phyloP scores from a whole-genome alignment of 2,113 vertebrate species.

The Phaethornis superciliosus region DNA sequence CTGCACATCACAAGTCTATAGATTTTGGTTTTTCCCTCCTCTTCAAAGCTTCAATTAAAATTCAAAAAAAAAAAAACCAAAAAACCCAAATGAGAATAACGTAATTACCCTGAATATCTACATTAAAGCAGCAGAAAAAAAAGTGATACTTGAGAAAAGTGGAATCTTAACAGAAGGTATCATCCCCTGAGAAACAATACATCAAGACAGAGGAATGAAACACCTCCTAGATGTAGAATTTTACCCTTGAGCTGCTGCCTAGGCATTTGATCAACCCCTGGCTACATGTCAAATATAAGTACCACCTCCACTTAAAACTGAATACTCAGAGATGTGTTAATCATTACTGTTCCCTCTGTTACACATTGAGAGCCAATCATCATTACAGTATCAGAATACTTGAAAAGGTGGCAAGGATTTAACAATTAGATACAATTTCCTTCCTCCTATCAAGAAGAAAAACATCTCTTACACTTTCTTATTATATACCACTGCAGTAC shows the following conservation, averaged over 20 bases:
- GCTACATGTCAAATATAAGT: not conserved
- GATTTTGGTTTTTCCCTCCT: rapidly evolving
- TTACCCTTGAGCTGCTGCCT: not conserved
- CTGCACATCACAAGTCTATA: rapidly evolving
- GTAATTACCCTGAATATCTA: not conserved
- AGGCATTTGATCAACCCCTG: not conserved
- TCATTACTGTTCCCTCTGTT: not conserved
- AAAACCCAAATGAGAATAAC: not conserved
- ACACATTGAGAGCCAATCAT: not conserved
- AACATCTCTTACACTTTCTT: not conserved
- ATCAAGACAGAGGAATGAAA: not conserved
- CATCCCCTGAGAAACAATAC: not conserved
- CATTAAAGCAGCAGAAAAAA: not conserved
- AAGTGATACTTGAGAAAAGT: not conserved
- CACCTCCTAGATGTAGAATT: not conserved
- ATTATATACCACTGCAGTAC: not conserved
- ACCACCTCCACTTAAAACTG: not conserved
- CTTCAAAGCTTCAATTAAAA: not conserved
- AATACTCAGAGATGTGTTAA: not conserved
- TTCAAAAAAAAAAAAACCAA: not conserved
- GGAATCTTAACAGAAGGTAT: not conserved
- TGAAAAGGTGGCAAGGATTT: not conserved
- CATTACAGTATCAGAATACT: not conserved
- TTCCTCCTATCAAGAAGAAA: not conserved
- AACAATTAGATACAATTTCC: not conserved